Evolutionary conservation across 2,888 invertebrate species (phyloP).

Genomic region (Spisula subtruncata): DNA sequence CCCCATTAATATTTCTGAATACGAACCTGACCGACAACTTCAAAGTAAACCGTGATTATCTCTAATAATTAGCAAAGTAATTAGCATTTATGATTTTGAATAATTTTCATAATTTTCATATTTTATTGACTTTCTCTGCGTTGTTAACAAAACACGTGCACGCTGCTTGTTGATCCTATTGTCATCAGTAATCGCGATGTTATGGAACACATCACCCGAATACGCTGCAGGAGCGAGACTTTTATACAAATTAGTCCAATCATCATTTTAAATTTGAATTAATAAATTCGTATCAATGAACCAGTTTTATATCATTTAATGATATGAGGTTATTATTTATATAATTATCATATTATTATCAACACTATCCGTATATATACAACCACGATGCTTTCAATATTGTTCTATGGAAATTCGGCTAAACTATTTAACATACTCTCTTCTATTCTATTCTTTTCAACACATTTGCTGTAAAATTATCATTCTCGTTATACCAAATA

Average conservation of each 20-base stretch:
- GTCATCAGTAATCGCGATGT: not conserved
- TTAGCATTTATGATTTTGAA: too few species aligned
- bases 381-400: not conserved
- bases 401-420: not conserved
- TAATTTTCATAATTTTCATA: too few species aligned
- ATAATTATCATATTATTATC: not conserved
- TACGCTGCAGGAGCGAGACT: not conserved
- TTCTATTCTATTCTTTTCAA: not conserved
- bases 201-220: not conserved
- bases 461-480: not conserved
- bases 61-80: too few species aligned
- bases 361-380: not conserved
- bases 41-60: too few species aligned
- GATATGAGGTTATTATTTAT: not conserved
- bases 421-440: not conserved
- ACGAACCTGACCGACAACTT: too few species aligned
- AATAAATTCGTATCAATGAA: not conserved
- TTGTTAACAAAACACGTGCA: not conserved
- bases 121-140: not conserved
- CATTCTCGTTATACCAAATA: not conserved
- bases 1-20: too few species aligned
- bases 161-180: not conserved
- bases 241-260: not conserved
- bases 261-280: slow-evolving; percentile 3
- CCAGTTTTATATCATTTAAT: not conserved